Evolutionary conservation across 2,888 invertebrate species (phyloP).

Genomic region (Chrysopilus asiliformis): DNA sequence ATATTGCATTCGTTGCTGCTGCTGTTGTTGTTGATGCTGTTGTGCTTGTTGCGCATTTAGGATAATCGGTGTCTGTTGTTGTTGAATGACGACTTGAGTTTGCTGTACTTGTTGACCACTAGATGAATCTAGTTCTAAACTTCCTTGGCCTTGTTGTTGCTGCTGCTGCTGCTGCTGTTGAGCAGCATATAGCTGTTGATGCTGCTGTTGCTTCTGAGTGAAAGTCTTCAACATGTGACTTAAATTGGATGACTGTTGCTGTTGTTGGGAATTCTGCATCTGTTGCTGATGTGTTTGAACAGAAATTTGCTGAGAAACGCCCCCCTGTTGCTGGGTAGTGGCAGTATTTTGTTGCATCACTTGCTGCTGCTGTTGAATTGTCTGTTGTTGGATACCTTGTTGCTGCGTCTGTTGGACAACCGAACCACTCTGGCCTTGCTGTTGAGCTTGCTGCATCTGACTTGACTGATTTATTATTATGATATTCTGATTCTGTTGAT

Average conservation of each 20-base stretch:
- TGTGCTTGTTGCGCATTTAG: slow-evolving; percentile 4
- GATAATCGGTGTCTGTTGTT: slow-evolving; percentile 23
- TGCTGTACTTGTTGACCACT: slow-evolving; percentile 24
- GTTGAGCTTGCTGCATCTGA: slow-evolving; percentile 10
- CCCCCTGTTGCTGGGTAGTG: slow-evolving; percentile 9
- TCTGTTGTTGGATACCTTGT: neutral
- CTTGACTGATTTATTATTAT: slow-evolving; percentile 32
- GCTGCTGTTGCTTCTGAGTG: slow-evolving; percentile 37
- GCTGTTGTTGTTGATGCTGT: slow-evolving; percentile 25
- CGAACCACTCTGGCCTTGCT: slow-evolving; percentile 5
- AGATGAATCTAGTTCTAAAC: too few relatives aligned
- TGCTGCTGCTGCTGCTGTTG: slow-evolving; percentile 37
- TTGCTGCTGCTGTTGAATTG: slow-evolving; percentile 20
- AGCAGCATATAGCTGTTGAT: slow-evolving; percentile 29
- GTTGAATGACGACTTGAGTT: slow-evolving; percentile 12
- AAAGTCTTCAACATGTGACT: slow-evolving; percentile 32
- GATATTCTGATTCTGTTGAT: slow-evolving; percentile 36
- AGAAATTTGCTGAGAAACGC: slow-evolving; percentile 24
- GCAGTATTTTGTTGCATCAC: slow-evolving; percentile 27
- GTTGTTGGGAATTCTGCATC: slow-evolving; percentile 38
- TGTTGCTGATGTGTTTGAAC: slow-evolving; percentile 36
- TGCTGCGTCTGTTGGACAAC: slow-evolving; percentile 7
- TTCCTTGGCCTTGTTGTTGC: slow-evolving; percentile 39
- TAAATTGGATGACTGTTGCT: slow-evolving; percentile 38
- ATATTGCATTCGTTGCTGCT: slow-evolving; percentile 27